phyloP scores from a whole-genome alignment of 2,113 vertebrate species.

The Nannobrachium achirus region DNA sequence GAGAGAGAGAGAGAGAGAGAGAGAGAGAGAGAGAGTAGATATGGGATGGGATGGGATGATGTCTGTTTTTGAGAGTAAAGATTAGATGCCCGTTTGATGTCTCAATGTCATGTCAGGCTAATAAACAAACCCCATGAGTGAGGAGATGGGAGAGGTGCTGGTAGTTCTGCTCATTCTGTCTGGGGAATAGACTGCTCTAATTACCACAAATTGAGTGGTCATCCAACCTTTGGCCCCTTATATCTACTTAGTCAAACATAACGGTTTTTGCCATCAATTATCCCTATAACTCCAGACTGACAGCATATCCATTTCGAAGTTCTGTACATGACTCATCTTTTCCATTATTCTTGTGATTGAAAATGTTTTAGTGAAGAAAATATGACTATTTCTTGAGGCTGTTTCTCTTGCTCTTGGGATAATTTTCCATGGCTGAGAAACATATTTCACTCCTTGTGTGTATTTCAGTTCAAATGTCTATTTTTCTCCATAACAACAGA shows the following conservation, averaged over 20 bases:
- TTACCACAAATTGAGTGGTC: conserved; percentile 39
- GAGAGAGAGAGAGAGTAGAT: no score
- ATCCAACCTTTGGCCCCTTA: conserved; percentile 47
- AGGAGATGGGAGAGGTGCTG: conserved; percentile 14
- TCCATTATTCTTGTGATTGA: neutral
- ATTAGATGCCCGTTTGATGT: conserved; percentile 34
- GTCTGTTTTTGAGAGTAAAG: conserved; percentile 11
- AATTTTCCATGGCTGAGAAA: neutral
- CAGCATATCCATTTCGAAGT: conserved; percentile 5
- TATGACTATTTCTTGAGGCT: neutral
- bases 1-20: no score
- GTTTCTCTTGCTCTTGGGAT: neutral
- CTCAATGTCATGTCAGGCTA: conserved; percentile 52
- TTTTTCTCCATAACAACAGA: conserved; percentile 18
- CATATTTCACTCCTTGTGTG: neutral
- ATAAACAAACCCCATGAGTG: conserved; percentile 45
- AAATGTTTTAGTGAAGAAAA: neutral
- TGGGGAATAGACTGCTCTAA: conserved; percentile 34
- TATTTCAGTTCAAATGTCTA: conserved; percentile 19
- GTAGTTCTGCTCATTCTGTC: conserved; percentile 15
- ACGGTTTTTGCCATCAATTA: conserved; percentile 22
- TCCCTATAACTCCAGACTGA: conserved; percentile 18
- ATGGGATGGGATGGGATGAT: neutral
- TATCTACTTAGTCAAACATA: conserved; percentile 19
- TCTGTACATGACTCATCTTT: conserved; percentile 13